A percentile compares a stretch with the other conserved stretches of the same genome.
Evolutionary conservation across 2,797 vertebrate genomes (phyloP).

Genomic region (Hybognathus amarus): DNA sequence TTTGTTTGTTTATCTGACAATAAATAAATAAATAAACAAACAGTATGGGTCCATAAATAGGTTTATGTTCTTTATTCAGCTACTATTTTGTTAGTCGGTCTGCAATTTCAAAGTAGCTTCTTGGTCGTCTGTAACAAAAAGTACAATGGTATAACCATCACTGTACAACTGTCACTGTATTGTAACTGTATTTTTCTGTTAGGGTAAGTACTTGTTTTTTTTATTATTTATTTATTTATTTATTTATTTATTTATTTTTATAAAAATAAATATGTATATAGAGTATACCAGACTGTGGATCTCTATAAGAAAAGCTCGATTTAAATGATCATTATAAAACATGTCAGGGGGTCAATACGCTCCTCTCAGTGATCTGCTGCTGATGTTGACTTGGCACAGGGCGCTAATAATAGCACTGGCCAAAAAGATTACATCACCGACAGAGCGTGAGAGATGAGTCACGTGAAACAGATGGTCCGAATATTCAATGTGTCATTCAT

Average conservation of each 20-base stretch:
- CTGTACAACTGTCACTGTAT: too few species aligned
- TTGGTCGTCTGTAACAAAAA: too few species aligned
- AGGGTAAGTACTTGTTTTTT: too few species aligned
- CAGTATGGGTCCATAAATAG: neutral
- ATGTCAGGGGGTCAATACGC: slow-evolving; percentile 6
- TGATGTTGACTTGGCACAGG: slow-evolving; percentile 42
- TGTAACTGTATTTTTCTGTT: too few species aligned
- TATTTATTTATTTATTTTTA: too few species aligned
- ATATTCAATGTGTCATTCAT: slow-evolving; percentile 59
- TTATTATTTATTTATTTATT: too few species aligned
- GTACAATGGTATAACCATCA: too few species aligned
- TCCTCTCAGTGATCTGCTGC: slow-evolving; percentile 37
- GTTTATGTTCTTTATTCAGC: neutral
- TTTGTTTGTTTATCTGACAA: neutral
- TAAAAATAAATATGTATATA: too few species aligned
- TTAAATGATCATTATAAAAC: neutral
- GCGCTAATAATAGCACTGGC: slow-evolving; percentile 76
- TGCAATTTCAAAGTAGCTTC: too few species aligned
- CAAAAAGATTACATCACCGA: slow-evolving; percentile 76
- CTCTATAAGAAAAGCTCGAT: neutral
- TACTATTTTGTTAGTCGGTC: neutral
- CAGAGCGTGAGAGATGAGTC: slow-evolving; percentile 61
- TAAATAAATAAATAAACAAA: neutral
- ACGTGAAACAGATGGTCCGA: slow-evolving; percentile 64
- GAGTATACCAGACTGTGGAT: neutral